Percentiles rank a stretch among this genome's conserved stretches.
These are phyloP conservation scores for Bombyx mori DNA, from an alignment of 1,140 invertebrate species.

Conservation along the genomic window DNA sequence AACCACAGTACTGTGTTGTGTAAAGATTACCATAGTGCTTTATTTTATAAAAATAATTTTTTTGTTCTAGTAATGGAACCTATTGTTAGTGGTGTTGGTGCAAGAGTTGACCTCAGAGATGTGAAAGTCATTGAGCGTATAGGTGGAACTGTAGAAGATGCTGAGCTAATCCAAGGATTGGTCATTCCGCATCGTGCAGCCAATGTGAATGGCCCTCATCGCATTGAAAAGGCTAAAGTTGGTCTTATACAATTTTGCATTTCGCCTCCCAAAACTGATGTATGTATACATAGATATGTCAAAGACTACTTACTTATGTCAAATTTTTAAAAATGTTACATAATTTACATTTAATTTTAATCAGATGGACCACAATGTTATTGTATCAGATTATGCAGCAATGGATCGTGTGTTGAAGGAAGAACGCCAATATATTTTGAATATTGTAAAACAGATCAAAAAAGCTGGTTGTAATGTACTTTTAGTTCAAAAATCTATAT, in stretches of 20 bases:
- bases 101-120: slow-evolving; percentile 81
- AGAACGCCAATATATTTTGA: slow-evolving; percentile 97
- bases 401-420: slow-evolving; percentile 99
- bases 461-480: slow-evolving; percentile 98
- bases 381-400: slow-evolving; percentile 98
- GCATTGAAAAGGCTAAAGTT: slow-evolving; percentile 98
- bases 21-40: no score
- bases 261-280: slow-evolving; percentile 99
- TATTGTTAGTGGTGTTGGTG: slow-evolving; percentile 73
- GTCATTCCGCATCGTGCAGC: slow-evolving; percentile 93
- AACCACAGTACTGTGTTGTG: no score
- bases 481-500: slow-evolving; percentile 98
- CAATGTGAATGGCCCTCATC: slow-evolving; percentile 92
- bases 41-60: background rate
- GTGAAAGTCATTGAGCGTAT: slow-evolving; percentile 97
- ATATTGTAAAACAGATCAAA: slow-evolving; percentile 99
- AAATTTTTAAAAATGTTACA: background rate
- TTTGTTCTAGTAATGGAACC: slow-evolving; percentile 55
- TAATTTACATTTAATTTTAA: slow-evolving; percentile 1
- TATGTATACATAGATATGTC: slow-evolving; percentile 65
- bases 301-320: slow-evolving; percentile 3
- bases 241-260: slow-evolving; percentile 99
- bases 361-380: slow-evolving; percentile 98
- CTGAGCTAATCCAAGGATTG: slow-evolving; percentile 94
- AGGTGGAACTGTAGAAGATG: slow-evolving; percentile 98